phyloP scores from a whole-genome alignment of 1,140 invertebrate species.

The Eupeodes corollae region DNA sequence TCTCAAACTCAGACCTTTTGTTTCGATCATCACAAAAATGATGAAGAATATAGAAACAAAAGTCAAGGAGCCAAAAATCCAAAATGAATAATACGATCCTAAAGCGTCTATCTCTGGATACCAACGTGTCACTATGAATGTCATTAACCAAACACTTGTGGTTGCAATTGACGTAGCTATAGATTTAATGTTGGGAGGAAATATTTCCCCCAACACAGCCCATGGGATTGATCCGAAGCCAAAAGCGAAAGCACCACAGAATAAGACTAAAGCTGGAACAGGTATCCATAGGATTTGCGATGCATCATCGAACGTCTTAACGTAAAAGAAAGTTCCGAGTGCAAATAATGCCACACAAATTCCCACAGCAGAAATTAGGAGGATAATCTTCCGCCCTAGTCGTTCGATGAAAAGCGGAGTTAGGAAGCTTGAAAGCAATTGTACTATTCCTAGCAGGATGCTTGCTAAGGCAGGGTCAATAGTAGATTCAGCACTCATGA shows the following conservation, averaged over 20 bases:
- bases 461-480: too few species aligned
- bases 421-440: constrained; percentile 52
- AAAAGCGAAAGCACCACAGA: constrained; percentile 54
- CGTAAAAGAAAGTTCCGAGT: constrained; percentile 54
- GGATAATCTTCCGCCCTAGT: constrained; percentile 57
- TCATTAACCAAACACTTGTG: constrained; percentile 64
- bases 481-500: too few species aligned
- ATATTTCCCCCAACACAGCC: constrained; percentile 75
- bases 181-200: constrained; percentile 64
- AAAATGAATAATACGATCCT: constrained; percentile 61
- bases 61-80: constrained; percentile 63
- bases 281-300: constrained; percentile 49
- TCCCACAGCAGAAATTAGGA: constrained; percentile 57
- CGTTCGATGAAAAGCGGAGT: constrained; percentile 64
- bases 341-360: constrained; percentile 45
- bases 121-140: constrained; percentile 68
- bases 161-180: constrained; percentile 63
- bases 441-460: constrained; percentile 28
- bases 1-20: constrained; percentile 64
- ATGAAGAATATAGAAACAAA: constrained; percentile 50
- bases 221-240: constrained; percentile 72
- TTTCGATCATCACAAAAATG: constrained; percentile 63
- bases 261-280: constrained; percentile 51
- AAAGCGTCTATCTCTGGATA: constrained; percentile 51
- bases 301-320: constrained; percentile 39